Evolutionary conservation across 2,888 invertebrate species (phyloP).

Genomic region (Conistra vaccinii): DNA sequence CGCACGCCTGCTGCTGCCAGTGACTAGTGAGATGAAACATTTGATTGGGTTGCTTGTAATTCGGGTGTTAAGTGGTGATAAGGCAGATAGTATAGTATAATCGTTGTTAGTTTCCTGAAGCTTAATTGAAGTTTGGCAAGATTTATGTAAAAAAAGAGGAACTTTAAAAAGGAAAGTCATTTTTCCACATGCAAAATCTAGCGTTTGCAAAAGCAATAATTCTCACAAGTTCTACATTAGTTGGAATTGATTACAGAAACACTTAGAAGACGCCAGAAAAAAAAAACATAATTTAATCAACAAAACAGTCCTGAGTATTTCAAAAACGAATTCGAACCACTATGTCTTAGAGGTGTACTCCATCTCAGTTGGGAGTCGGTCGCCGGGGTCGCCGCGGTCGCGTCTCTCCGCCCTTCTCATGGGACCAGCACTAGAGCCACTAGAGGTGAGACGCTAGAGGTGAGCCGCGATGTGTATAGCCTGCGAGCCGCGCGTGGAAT

Average conservation of each 20-base stretch:
- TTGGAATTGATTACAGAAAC: background rate
- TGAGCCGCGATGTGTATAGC: conserved; percentile 50
- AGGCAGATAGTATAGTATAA: background rate
- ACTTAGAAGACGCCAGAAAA: background rate
- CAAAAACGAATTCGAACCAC: conserved; percentile 5
- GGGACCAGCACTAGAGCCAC: conserved; percentile 69
- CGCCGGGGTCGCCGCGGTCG: conserved; percentile 83
- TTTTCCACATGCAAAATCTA: background rate
- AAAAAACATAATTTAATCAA: no score
- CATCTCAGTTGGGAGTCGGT: conserved; percentile 46
- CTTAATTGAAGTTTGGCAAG: background rate
- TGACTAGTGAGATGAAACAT: conserved; percentile 51
- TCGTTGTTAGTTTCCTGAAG: background rate
- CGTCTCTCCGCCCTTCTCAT: conserved; percentile 76
- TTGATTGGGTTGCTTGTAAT: conserved; percentile 43
- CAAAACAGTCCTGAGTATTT: background rate
- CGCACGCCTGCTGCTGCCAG: conserved; percentile 65
- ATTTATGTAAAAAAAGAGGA: background rate
- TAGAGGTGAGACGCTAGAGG: conserved; percentile 63
- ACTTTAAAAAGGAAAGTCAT: background rate
- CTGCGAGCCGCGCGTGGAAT: conserved; percentile 39
- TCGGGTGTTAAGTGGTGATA: conserved; percentile 28
- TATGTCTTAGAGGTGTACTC: conserved; percentile 53
- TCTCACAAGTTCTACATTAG: no score
- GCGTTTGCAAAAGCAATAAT: background rate